These are phyloP conservation scores for Anthopleura xanthogrammica DNA, from an alignment of 92 coral and sea anemone genomes.

Conservation along the genomic window DNA sequence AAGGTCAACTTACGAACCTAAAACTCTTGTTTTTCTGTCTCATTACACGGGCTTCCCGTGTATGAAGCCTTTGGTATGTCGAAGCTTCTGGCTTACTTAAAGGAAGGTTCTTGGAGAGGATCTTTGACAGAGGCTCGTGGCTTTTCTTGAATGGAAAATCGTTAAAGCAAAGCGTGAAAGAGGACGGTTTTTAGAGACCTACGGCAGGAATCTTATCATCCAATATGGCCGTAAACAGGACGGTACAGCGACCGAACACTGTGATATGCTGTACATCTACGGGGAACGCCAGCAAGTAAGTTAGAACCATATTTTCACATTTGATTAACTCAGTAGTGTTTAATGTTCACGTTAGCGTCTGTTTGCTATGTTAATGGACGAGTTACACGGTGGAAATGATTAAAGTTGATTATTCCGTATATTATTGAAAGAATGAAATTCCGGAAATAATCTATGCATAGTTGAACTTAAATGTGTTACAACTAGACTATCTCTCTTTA, in stretches of 20 bases:
- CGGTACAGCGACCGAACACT: neutral
- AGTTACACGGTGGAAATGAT: neutral
- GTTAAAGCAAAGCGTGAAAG: neutral
- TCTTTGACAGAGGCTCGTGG: neutral
- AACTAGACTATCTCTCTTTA: no score
- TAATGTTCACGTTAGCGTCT: neutral
- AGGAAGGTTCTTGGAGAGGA: neutral
- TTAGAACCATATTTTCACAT: neutral
- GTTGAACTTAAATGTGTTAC: no score
- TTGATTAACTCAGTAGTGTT: neutral
- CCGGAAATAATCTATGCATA: neutral
- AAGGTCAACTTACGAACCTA: neutral
- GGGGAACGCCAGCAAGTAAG: neutral
- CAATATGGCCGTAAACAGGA: neutral
- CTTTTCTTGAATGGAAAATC: neutral
- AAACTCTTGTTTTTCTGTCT: neutral
- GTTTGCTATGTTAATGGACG: conserved; percentile 3
- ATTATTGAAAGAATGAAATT: neutral
- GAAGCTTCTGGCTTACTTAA: neutral
- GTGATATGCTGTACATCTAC: neutral
- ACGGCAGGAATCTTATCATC: neutral
- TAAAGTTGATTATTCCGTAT: neutral
- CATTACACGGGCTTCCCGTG: neutral
- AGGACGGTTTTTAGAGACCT: neutral
- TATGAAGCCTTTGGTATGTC: neutral